Evolutionary conservation across 30 jellyfish, hydroid and myxozoan species (phyloP).

Genomic region (Clytia hemisphaerica): DNA sequence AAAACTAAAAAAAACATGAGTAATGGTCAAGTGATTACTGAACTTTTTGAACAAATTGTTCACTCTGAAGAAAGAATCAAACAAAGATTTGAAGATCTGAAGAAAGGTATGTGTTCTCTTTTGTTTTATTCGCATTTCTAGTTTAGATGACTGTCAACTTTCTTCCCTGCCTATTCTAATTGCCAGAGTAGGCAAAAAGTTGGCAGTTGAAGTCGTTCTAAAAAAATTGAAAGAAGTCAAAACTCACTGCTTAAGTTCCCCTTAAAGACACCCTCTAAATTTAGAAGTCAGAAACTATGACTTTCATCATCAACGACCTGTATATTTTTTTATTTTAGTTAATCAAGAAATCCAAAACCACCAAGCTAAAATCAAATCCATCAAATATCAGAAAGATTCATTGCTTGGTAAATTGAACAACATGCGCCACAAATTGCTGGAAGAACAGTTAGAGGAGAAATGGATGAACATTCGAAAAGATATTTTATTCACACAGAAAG

Average conservation of each 20-base stretch:
- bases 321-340: constrained; percentile 13
- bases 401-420: constrained; percentile 45
- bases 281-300: no score
- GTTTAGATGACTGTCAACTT: no score
- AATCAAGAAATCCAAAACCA: constrained; percentile 47
- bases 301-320: no score
- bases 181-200: no score
- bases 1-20: constrained; percentile 31
- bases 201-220: no score
- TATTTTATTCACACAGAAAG: constrained; percentile 14
- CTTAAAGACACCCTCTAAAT: no score
- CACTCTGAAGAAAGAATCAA: constrained; percentile 82
- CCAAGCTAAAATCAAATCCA: constrained; percentile 46
- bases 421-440: constrained; percentile 34
- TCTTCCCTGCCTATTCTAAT: no score
- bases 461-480: constrained; percentile 48
- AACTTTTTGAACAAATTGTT: constrained; percentile 67
- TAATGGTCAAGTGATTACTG: constrained; percentile 49
- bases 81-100: constrained; percentile 59
- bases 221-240: no score
- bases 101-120: constrained; percentile 67
- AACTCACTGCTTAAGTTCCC: no score
- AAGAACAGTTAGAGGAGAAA: constrained; percentile 49
- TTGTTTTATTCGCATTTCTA: no score
- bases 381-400: constrained; percentile 44